These are phyloP conservation scores for Acholoe squamosa DNA, from an alignment of 2,888 invertebrate genomes.

Conservation along the genomic window DNA sequence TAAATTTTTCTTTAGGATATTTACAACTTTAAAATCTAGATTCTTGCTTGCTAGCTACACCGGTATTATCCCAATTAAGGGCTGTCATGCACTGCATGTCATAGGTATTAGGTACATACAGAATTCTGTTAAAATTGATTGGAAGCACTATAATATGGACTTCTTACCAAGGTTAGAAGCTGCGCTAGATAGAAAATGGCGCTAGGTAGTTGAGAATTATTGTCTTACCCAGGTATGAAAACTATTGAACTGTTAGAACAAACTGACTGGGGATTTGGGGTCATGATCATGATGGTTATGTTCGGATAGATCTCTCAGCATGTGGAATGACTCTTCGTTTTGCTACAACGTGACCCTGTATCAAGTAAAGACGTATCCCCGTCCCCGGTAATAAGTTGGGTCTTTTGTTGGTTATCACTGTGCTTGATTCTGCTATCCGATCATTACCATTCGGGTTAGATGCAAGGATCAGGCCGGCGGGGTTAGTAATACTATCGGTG, in stretches of 20 bases:
- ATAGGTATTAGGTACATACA: not conserved
- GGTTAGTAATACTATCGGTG: not conserved
- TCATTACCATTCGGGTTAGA: conserved; percentile 10
- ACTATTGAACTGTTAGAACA: not conserved
- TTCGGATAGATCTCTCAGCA: conserved; percentile 19
- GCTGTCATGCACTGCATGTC: not conserved
- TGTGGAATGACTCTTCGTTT: not conserved
- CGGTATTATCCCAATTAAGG: not conserved
- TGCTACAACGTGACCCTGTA: no score
- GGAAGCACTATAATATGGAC: conserved; percentile 2
- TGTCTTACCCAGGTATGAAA: not conserved
- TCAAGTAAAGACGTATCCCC: no score
- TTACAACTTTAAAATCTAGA: not conserved
- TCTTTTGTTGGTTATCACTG: no score
- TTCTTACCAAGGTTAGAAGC: conserved; percentile 1
- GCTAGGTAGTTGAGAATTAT: not conserved
- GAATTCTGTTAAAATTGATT: not conserved
- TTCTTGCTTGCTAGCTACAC: not conserved
- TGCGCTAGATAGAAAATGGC: not conserved
- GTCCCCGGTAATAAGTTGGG: no score
- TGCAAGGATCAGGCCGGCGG: conserved; percentile 9
- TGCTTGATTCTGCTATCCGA: not conserved
- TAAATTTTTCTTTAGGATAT: not conserved
- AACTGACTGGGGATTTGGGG: not conserved
- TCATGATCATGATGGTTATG: not conserved